Evolutionary conservation across 2,797 vertebrate genomes (phyloP), one percentile per base, ranked within the genome.

Genomic region (Lacerta agilis): DNA sequence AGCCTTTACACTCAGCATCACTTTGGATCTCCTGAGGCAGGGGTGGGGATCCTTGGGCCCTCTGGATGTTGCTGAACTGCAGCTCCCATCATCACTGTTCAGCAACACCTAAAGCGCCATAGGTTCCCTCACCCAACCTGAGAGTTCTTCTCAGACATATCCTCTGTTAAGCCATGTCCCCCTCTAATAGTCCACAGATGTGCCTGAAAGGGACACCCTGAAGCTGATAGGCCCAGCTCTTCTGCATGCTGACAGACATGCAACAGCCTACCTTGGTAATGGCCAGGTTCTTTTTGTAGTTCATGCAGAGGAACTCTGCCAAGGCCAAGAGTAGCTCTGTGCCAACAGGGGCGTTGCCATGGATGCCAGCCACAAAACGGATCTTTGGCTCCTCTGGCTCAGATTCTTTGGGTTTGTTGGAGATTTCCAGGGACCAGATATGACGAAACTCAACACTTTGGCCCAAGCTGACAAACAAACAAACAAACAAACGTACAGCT

Each of bases 381-480:
- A 99, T 98, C 96, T 99, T 99, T 17, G 99, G 98, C 93, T 99
- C 94, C 79, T 98, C 98, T 0, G 98, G 98, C 90, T 99, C 98
- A 0, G 97, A 94, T 81, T 97, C 91, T 11, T 96, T 96, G 71
- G 98, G 99, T 61, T 97, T 98, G 96, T 99, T 99, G 89, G 99
- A 99, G 96, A 99, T 99, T 96, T 99, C 98, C 4, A 99, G 97
- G 87, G 98, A 99, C 98, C 97, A 98, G 87, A 99, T 98, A 72
- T 97, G 97, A 90, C 98, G 97, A 90, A 97, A 96, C 93, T 99
- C 99, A 11, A 98, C 96, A 18, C 99, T 99, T 90, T 98, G 98
- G 78, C 99, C 98, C 97, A 99, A 97, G 92, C 99, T 99, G 93
- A 89, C 81, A 90, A 91, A 82, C 4, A 64, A 85, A 55, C 4